Evolutionary conservation across 2,888 invertebrate genomes (phyloP).

Genomic region (Eudemis profundana): DNA sequence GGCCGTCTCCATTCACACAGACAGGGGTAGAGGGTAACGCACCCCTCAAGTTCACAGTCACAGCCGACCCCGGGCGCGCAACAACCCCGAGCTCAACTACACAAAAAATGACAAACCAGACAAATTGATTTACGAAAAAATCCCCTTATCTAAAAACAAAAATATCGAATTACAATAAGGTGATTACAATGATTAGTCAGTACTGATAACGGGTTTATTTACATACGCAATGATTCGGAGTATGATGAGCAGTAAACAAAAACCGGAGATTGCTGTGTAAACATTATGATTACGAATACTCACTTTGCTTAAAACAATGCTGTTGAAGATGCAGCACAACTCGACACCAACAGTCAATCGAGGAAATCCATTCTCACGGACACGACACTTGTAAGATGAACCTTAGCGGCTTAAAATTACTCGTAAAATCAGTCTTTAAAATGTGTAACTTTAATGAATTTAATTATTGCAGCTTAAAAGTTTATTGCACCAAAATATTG

Average conservation of each 20-base stretch:
- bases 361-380: slow-evolving; percentile 75
- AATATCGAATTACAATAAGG: slow-evolving; percentile 29
- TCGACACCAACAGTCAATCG: slow-evolving; percentile 64
- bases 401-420: slow-evolving; percentile 53
- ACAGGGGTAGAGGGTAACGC: slow-evolving; percentile 80
- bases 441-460: slow-evolving; percentile 29
- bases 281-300: slow-evolving; percentile 62
- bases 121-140: slow-evolving; percentile 53
- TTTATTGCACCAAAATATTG: slow-evolving; percentile 76
- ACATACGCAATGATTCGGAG: slow-evolving; percentile 15
- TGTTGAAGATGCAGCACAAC: slow-evolving; percentile 60
- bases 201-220: slow-evolving; percentile 49
- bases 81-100: slow-evolving; percentile 42
- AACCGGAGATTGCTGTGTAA: slow-evolving; percentile 57
- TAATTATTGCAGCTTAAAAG: slow-evolving; percentile 64
- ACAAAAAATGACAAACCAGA: slow-evolving; percentile 55
- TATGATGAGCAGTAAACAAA: slow-evolving; percentile 38
- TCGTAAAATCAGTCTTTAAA: slow-evolving; percentile 53
- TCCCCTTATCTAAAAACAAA: slow-evolving; percentile 33
- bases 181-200: slow-evolving; percentile 42
- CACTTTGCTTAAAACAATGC: slow-evolving; percentile 63
- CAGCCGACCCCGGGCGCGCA: slow-evolving; percentile 57
- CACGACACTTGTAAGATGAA: slow-evolving; percentile 68
- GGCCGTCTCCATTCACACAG: slow-evolving; percentile 45
- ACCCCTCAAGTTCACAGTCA: slow-evolving; percentile 80